Evolutionary conservation across 2,888 invertebrate species (phyloP).

Genomic region (Petrophora chlorosata): DNA sequence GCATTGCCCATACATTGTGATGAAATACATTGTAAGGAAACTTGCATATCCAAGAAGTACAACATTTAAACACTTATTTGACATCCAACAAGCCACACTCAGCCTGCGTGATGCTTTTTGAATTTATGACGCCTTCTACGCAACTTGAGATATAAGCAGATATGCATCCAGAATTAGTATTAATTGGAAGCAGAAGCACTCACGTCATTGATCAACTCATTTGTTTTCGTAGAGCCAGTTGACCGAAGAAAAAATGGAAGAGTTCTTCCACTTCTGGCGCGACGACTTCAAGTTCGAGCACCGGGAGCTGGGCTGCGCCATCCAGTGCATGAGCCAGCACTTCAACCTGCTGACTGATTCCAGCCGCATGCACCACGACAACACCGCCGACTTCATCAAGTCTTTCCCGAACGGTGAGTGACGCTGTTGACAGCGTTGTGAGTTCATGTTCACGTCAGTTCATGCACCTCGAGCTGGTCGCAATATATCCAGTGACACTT

Average conservation of each 20-base stretch:
- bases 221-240: constrained; percentile 56
- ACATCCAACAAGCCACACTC: too few species aligned
- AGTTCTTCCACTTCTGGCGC: constrained; percentile 78
- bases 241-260: constrained; percentile 72
- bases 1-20: too few species aligned
- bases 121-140: too few species aligned
- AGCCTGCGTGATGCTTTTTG: too few species aligned
- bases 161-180: not conserved
- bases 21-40: too few species aligned
- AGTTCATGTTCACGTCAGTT: too few species aligned
- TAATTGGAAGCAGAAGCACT: not conserved
- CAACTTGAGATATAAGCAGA: too few species aligned
- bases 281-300: constrained; percentile 75
- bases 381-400: constrained; percentile 68
- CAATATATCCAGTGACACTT: too few species aligned
- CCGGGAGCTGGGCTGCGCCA: constrained; percentile 76
- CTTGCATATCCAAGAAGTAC: too few species aligned
- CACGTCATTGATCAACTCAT: not conserved
- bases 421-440: too few species aligned
- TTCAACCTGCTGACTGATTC: constrained; percentile 72
- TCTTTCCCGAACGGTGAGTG: constrained; percentile 69
- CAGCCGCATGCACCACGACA: constrained; percentile 73
- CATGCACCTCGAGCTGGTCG: not conserved
- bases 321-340: constrained; percentile 71
- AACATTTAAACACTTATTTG: too few species aligned